Evolutionary conservation across 2,797 vertebrate genomes (phyloP).

Genomic region (Zonotrichia albicollis): DNA sequence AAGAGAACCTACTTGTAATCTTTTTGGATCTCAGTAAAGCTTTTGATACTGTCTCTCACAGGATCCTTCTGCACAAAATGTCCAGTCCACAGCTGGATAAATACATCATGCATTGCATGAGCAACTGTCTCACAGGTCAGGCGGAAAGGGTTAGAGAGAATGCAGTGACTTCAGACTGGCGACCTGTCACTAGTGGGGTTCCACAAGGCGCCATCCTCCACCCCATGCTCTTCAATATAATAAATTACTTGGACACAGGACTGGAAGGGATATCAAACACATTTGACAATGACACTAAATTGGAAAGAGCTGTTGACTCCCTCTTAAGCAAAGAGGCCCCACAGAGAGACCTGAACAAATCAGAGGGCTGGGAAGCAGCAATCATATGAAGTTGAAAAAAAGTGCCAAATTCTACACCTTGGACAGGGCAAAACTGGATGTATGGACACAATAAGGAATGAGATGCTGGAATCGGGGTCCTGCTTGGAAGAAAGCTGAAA

Average conservation of each 20-base stretch:
- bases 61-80: not conserved
- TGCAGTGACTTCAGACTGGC: not conserved
- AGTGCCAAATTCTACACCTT: not conserved
- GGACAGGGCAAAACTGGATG: not conserved
- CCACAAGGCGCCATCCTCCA: fast-evolving
- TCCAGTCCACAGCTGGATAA: not conserved
- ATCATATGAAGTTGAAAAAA: not conserved
- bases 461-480: not conserved
- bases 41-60: not conserved
- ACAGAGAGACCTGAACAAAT: not conserved
- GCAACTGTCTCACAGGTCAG: fast-evolving
- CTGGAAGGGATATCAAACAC: not conserved
- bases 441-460: not conserved
- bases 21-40: not conserved
- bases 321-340: not conserved
- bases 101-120: fast-evolving
- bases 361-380: not conserved
- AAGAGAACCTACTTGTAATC: not conserved
- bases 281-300: not conserved
- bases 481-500: not conserved
- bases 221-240: not conserved
- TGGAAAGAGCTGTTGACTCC: not conserved
- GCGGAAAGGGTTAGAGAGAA: not conserved
- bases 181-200: not conserved
- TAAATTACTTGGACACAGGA: not conserved